Conservation (phyloP, 2,888 invertebrate species). For the Eupithecia inturbata region DNA sequence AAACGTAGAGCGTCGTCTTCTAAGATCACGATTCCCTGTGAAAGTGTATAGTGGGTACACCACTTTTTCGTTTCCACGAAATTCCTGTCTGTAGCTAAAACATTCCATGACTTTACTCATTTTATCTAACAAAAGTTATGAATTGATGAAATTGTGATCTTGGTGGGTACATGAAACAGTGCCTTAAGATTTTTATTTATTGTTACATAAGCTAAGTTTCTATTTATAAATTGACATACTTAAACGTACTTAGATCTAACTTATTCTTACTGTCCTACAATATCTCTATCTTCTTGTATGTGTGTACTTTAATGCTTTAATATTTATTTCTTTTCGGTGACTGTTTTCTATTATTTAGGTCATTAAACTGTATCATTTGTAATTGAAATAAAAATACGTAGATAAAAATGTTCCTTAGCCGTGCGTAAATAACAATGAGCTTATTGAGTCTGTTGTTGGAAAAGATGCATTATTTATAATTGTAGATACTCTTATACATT, state of each 20-base stretch:
- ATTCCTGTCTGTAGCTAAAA: conserved; percentile 54
- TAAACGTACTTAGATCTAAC: conserved; percentile 68
- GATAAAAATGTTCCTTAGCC: conserved; percentile 47
- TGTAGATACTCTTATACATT: conserved; percentile 25
- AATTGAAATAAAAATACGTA: conserved; percentile 39
- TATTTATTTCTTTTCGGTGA: conserved; percentile 61
- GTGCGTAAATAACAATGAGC: conserved; percentile 43
- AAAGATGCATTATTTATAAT: conserved; percentile 35
- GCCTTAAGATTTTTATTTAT: conserved; percentile 83
- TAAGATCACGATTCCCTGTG: conserved; percentile 59
- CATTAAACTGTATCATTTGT: conserved; percentile 39
- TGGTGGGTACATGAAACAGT: conserved; percentile 80
- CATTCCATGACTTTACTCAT: conserved; percentile 76
- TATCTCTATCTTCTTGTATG: conserved; percentile 47
- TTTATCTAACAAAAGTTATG: conserved; percentile 63
- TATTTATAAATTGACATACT: conserved; percentile 75
- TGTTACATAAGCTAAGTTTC: conserved; percentile 79
- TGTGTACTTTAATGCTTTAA: conserved; percentile 55
- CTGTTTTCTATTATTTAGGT: conserved; percentile 51
- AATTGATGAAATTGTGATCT: conserved; percentile 79
- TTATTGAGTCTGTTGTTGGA: conserved; percentile 36
- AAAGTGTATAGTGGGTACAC: conserved; percentile 45
- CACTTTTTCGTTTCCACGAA: conserved; percentile 46
- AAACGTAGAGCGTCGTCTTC: conserved; percentile 63
- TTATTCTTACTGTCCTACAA: conserved; percentile 62